A percentile compares a stretch with the other conserved stretches of the same genome.
phyloP scores from a whole-genome alignment of 2,888 invertebrate species.

The Cephus sareptanus region DNA sequence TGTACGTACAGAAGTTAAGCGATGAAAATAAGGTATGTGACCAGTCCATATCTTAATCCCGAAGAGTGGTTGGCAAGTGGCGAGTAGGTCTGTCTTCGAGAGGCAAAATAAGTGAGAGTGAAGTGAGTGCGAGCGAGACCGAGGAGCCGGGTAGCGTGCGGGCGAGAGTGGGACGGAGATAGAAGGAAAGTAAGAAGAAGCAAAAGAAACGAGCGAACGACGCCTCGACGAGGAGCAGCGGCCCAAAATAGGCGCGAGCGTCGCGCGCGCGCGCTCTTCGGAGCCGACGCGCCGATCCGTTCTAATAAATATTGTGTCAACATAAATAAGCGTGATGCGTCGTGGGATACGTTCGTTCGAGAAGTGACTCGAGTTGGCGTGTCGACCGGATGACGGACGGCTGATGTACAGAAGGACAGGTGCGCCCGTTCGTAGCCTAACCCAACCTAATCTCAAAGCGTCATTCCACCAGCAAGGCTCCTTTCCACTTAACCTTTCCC shows the following conservation, averaged over 20 bases:
- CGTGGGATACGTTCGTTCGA: slow-evolving; percentile 35
- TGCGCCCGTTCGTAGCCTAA: slow-evolving; percentile 40
- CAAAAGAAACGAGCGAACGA: slow-evolving; percentile 10
- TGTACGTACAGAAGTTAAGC: background rate
- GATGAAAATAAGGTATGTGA: slow-evolving; percentile 29
- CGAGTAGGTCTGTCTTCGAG: slow-evolving; percentile 22
- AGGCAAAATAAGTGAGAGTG: background rate
- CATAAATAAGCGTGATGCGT: slow-evolving; percentile 61
- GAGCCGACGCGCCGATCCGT: slow-evolving; percentile 60
- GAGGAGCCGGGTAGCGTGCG: background rate
- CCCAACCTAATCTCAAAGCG: slow-evolving; percentile 17
- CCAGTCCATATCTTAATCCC: slow-evolving; percentile 40
- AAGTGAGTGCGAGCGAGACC: background rate
- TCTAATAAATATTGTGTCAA: slow-evolving; percentile 66
- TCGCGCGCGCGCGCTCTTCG: slow-evolving; percentile 40
- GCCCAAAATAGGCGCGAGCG: slow-evolving; percentile 46
- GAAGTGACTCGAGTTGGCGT: slow-evolving; percentile 30
- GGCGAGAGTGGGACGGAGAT: slow-evolving; percentile 18
- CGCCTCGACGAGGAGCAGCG: slow-evolving; percentile 11
- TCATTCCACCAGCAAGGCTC: slow-evolving; percentile 19
- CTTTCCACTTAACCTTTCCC: slow-evolving; percentile 21
- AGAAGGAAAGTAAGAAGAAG: slow-evolving; percentile 19
- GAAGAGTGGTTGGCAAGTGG: slow-evolving; percentile 26
- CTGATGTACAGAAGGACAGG: slow-evolving; percentile 63
- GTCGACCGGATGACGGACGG: slow-evolving; percentile 57